These are phyloP conservation scores for Tetragnatha montana DNA, from an alignment of 2,888 invertebrate species.

Conservation along the genomic window DNA sequence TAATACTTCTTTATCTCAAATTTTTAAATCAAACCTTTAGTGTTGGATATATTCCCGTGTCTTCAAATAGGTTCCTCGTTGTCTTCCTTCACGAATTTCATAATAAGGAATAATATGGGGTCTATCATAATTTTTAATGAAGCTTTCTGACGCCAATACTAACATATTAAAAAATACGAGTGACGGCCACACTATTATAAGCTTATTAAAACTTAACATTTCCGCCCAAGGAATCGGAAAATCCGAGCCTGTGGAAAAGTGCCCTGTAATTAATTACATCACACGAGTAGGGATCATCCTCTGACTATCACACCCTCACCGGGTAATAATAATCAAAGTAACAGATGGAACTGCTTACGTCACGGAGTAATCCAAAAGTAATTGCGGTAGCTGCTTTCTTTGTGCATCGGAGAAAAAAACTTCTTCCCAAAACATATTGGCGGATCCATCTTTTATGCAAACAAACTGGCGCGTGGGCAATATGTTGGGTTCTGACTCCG, in stretches of 20 bases:
- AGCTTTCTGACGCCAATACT: too few species aligned
- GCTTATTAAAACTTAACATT: too few species aligned
- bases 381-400: neutral
- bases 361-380: neutral
- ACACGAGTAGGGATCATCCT: neutral
- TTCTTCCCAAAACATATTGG: slow-evolving; percentile 10
- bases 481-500: neutral
- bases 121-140: too few species aligned
- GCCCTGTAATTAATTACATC: neutral
- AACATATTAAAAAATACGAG: too few species aligned
- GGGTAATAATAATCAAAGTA: neutral
- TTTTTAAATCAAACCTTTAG: too few species aligned
- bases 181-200: too few species aligned
- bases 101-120: too few species aligned
- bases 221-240: too few species aligned
- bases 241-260: neutral
- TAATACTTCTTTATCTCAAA: too few species aligned
- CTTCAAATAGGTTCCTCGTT: too few species aligned
- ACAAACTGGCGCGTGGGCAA: neutral
- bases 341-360: neutral
- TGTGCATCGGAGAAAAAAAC: slow-evolving; percentile 14
- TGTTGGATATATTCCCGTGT: too few species aligned
- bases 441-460: slow-evolving; percentile 25
- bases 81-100: too few species aligned
- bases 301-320: neutral